Evolutionary conservation across 1,140 invertebrate species (phyloP).

Genomic region (Hetaerina americana): DNA sequence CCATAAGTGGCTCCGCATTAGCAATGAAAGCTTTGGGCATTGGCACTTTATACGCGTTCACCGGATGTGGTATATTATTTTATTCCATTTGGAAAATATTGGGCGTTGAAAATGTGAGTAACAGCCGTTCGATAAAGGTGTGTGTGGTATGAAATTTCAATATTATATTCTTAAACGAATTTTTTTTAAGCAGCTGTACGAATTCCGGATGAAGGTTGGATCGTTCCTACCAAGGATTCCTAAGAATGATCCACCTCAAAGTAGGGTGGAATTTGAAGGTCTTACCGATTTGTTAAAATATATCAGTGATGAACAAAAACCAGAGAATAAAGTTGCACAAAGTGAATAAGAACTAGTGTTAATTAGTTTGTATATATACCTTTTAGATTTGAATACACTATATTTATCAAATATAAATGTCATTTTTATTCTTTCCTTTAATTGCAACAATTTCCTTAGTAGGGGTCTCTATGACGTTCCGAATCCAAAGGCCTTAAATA

Average conservation of each 20-base stretch:
- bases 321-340: neutral
- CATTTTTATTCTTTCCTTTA: too few species aligned
- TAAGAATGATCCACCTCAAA: slow-evolving; percentile 64
- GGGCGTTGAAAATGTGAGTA: slow-evolving; percentile 59
- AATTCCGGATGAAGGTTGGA: slow-evolving; percentile 35
- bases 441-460: too few species aligned
- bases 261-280: slow-evolving; percentile 74
- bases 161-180: neutral
- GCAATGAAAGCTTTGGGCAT: slow-evolving; percentile 71
- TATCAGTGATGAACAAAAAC: slow-evolving; percentile 26
- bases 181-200: slow-evolving; percentile 24
- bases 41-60: slow-evolving; percentile 74
- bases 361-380: too few species aligned
- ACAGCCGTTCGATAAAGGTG: neutral
- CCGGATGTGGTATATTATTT: slow-evolving; percentile 65
- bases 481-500: too few species aligned
- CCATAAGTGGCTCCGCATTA: slow-evolving; percentile 61
- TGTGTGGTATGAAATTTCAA: neutral
- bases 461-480: too few species aligned
- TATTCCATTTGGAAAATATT: slow-evolving; percentile 80
- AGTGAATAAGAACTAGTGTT: too few species aligned
- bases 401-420: too few species aligned
- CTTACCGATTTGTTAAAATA: slow-evolving; percentile 69
- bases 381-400: too few species aligned
- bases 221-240: slow-evolving; percentile 55